Conservation (phyloP, 2,113 vertebrate genomes). For the Scytalopus superciliaris region DNA sequence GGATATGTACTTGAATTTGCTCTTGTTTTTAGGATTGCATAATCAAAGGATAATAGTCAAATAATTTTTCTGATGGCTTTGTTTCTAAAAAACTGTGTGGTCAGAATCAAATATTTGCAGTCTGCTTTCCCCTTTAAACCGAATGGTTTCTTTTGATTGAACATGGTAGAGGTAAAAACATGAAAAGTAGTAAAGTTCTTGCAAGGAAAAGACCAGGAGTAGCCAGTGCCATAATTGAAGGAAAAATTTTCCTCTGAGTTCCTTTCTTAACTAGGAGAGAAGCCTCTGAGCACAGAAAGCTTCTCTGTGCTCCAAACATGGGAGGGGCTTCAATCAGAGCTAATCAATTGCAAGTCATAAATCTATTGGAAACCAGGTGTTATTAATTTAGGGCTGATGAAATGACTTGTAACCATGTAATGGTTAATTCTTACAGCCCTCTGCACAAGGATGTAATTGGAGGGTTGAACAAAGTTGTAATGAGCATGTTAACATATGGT, state of each 20-base stretch:
- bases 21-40: neutral
- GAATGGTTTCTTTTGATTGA: neutral
- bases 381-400: conserved; percentile 22
- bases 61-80: neutral
- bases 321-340: neutral
- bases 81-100: neutral
- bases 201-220: neutral
- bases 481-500: neutral
- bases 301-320: neutral
- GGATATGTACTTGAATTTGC: neutral
- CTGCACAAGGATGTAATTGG: neutral
- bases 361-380: conserved; percentile 34
- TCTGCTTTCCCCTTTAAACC: neutral
- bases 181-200: neutral
- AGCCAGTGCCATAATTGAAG: neutral
- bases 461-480: conserved; percentile 42
- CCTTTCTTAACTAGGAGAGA: neutral
- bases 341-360: neutral
- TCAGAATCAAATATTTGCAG: neutral
- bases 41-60: neutral
- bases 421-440: conserved; percentile 31
- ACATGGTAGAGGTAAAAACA: neutral
- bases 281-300: neutral
- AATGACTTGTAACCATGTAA: conserved; percentile 44
- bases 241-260: neutral